Evolutionary conservation across 2,113 vertebrate genomes (phyloP).

Genomic region (Chloropsis cyanopogon): DNA sequence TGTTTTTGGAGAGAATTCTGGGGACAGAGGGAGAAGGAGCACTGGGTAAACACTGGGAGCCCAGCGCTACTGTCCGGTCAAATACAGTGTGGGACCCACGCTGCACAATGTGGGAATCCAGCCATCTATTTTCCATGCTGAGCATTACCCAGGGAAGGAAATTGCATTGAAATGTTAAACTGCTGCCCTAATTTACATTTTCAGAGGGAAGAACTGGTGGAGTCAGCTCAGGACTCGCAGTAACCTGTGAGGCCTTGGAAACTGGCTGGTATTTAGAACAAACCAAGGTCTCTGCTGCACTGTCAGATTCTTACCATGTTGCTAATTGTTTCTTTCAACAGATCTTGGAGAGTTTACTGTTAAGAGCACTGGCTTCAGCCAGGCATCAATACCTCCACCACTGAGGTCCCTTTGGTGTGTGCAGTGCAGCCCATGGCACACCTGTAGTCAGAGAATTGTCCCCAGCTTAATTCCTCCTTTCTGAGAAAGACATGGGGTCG

Average conservation of each 20-base stretch:
- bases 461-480: background rate
- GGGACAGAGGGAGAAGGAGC: background rate
- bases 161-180: constrained; percentile 19
- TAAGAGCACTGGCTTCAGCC: background rate
- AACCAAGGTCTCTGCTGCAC: background rate
- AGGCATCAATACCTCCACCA: background rate
- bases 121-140: constrained; percentile 8
- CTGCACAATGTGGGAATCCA: background rate
- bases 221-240: background rate
- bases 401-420: background rate
- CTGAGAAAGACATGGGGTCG: background rate
- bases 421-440: background rate
- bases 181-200: constrained; percentile 19
- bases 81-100: background rate
- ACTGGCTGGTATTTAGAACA: background rate
- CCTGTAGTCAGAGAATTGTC: background rate
- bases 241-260: constrained; percentile 31
- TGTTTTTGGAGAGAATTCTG: constrained; percentile 49
- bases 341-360: background rate
- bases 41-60: background rate
- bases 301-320: background rate
- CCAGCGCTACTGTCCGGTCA: background rate
- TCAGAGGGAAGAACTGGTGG: background rate
- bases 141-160: constrained; percentile 7
- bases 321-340: background rate